Evolutionary conservation across 1,140 invertebrate species (phyloP).

Genomic region (Lepidurus packardi): DNA sequence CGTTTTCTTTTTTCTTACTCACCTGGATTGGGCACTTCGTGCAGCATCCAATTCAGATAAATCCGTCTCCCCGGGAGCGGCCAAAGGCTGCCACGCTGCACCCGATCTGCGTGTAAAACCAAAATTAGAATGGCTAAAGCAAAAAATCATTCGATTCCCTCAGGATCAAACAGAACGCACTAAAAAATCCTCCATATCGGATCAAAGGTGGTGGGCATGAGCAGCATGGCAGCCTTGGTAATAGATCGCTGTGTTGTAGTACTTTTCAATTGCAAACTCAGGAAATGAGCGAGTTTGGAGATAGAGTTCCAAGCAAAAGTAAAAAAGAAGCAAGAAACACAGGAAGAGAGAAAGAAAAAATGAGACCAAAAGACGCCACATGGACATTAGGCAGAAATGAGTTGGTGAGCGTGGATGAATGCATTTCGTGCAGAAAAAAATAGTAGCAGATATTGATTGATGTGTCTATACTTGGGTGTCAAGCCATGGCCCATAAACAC

Average conservation of each 20-base stretch:
- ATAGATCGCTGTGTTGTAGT: neutral
- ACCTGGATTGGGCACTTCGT: neutral
- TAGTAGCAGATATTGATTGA: too few species aligned
- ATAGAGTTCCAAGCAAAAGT: too few species aligned
- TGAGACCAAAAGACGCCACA: conserved; percentile 37
- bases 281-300: conserved; percentile 39
- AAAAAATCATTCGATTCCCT: neutral
- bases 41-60: conserved; percentile 15
- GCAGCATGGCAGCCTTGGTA: conserved; percentile 20
- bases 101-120: conserved; percentile 15
- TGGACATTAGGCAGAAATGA: neutral
- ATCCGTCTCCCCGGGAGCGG: conserved; percentile 7
- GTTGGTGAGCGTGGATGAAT: neutral
- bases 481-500: conserved; percentile 30
- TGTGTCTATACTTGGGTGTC: neutral
- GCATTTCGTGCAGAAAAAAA: neutral
- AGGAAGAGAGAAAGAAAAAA: conserved; percentile 41
- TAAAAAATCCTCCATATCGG: neutral
- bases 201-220: neutral
- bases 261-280: neutral
- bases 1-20: neutral
- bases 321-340: conserved; percentile 54
- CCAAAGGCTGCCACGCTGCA: conserved; percentile 20
- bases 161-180: neutral
- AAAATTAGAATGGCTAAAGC: conserved; percentile 1